These are phyloP conservation scores for Drosophila varians DNA, from an alignment of 1,140 invertebrate genomes.

Conservation along the genomic window DNA sequence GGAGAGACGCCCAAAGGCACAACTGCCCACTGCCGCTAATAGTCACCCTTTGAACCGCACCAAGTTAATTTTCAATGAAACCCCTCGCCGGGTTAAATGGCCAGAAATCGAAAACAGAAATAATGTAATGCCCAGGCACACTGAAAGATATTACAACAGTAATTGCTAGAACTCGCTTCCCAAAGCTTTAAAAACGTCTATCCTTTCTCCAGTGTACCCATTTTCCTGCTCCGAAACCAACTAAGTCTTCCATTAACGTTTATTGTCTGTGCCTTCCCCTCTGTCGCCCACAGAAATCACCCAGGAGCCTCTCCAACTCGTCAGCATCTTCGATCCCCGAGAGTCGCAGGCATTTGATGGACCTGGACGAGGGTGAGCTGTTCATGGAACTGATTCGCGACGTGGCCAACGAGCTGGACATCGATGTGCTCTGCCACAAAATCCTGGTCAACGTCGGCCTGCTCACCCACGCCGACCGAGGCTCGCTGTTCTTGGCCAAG, in stretches of 20 bases:
- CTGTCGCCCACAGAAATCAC: slow-evolving; percentile 82
- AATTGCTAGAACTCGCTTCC: background rate
- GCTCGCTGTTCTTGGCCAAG: slow-evolving; percentile 93
- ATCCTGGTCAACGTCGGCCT: slow-evolving; percentile 95
- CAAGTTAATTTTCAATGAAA: slow-evolving; percentile 53
- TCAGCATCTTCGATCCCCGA: slow-evolving; percentile 83
- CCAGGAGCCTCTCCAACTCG: slow-evolving; percentile 85
- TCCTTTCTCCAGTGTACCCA: background rate
- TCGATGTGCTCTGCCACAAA: slow-evolving; percentile 96
- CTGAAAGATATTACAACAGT: slow-evolving; percentile 48
- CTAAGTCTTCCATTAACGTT: slow-evolving; percentile 67
- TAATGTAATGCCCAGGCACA: slow-evolving; percentile 19
- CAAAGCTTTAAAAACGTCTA: too few species aligned
- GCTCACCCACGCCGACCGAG: slow-evolving; percentile 93
- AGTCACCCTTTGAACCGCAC: slow-evolving; percentile 58
- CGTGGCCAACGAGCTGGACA: slow-evolving; percentile 96
- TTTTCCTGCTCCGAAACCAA: background rate
- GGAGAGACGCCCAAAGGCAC: slow-evolving; percentile 22
- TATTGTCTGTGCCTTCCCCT: slow-evolving; percentile 18
- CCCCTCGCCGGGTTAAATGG: slow-evolving; percentile 29
- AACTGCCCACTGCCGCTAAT: slow-evolving; percentile 62
- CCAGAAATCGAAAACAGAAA: slow-evolving; percentile 42
- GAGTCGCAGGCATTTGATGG: slow-evolving; percentile 86
- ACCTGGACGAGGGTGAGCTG: slow-evolving; percentile 91
- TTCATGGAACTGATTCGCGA: slow-evolving; percentile 97